phyloP scores from a whole-genome alignment of 2,113 vertebrate genomes.

The Psettodes erumei region DNA sequence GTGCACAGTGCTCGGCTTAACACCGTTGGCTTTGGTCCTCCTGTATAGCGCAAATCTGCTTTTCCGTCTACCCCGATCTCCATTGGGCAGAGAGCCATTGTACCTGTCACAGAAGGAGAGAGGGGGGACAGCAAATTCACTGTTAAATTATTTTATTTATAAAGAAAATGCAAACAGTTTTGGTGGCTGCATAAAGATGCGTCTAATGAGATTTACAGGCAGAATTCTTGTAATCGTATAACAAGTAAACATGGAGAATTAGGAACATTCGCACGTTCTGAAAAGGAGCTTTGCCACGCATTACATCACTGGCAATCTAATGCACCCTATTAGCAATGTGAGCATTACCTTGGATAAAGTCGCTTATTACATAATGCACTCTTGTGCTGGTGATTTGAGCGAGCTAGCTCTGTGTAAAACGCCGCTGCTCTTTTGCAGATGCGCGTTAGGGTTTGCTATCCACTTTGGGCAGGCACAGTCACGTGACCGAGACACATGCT shows the following conservation, averaged over 20 bases:
- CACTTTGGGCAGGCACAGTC: slow-evolving; percentile 18
- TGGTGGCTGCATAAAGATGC: slow-evolving; percentile 28
- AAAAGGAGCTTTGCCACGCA: slow-evolving; percentile 58
- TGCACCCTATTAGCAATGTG: slow-evolving; percentile 64
- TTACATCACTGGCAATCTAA: slow-evolving; percentile 65
- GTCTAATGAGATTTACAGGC: slow-evolving; percentile 51
- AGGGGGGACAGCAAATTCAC: slow-evolving; percentile 48
- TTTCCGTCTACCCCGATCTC: slow-evolving; percentile 95
- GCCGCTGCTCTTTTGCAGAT: slow-evolving; percentile 77
- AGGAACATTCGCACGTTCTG: slow-evolving; percentile 49
- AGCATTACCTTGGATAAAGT: slow-evolving; percentile 70
- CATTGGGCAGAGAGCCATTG: slow-evolving; percentile 96
- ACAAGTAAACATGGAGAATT: slow-evolving; percentile 52
- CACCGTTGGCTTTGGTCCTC: slow-evolving; percentile 92
- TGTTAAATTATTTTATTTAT: neutral
- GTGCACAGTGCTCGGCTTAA: slow-evolving; percentile 95
- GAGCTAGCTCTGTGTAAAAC: slow-evolving; percentile 46
- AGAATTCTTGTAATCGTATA: slow-evolving; percentile 47
- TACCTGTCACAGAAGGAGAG: slow-evolving; percentile 84
- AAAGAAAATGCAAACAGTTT: slow-evolving; percentile 18
- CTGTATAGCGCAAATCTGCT: slow-evolving; percentile 97
- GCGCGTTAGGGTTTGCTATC: slow-evolving; percentile 74
- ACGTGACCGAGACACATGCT: slow-evolving; percentile 4
- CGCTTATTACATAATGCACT: slow-evolving; percentile 72
- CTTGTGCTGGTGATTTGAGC: slow-evolving; percentile 53